A percentile compares a stretch with the other conserved stretches of the same genome.
phyloP scores from a whole-genome alignment of 2,888 invertebrate species.

The Lordiphosa andalusiaca region DNA sequence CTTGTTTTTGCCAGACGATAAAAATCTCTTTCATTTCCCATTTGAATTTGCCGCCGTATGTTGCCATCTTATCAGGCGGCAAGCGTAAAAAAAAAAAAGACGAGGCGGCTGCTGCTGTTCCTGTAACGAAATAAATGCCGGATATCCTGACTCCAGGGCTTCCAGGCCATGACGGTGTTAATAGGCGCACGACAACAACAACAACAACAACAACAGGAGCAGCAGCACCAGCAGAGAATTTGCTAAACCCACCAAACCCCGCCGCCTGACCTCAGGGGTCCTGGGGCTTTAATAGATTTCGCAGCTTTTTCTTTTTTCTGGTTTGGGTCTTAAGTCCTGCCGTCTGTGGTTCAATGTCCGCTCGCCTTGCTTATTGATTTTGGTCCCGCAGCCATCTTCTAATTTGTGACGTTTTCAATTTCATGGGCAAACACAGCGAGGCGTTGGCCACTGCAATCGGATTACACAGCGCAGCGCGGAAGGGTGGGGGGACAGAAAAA shows the following conservation, averaged over 20 bases:
- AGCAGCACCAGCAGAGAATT: constrained; percentile 20
- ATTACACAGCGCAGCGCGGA: constrained; percentile 42
- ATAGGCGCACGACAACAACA: constrained; percentile 33
- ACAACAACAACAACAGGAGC: constrained; percentile 18
- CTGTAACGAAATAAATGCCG: constrained; percentile 56
- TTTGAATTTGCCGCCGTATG: constrained; percentile 61
- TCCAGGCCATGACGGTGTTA: constrained; percentile 41
- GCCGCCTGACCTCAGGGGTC: constrained; percentile 14
- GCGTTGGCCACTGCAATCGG: constrained; percentile 44
- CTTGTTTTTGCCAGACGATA: constrained; percentile 46
- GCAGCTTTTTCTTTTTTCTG: constrained; percentile 14
- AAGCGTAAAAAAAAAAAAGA: constrained; percentile 36
- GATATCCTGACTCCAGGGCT: constrained; percentile 52
- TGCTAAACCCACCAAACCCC: constrained; percentile 38
- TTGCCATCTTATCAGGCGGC: constrained; percentile 47
- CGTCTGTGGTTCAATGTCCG: constrained; percentile 17
- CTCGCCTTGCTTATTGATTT: constrained; percentile 41
- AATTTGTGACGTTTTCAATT: constrained; percentile 61
- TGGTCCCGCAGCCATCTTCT: constrained; percentile 36
- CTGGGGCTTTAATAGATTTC: constrained; percentile 58
- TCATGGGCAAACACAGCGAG: constrained; percentile 48
- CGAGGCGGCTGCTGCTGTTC: constrained; percentile 6
- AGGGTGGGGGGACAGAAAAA: too few species aligned
- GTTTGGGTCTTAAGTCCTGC: constrained; percentile 2
- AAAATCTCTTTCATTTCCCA: constrained; percentile 75